phyloP scores from a whole-genome alignment of 2,113 vertebrate species.

The Lanius ludovicianus region DNA sequence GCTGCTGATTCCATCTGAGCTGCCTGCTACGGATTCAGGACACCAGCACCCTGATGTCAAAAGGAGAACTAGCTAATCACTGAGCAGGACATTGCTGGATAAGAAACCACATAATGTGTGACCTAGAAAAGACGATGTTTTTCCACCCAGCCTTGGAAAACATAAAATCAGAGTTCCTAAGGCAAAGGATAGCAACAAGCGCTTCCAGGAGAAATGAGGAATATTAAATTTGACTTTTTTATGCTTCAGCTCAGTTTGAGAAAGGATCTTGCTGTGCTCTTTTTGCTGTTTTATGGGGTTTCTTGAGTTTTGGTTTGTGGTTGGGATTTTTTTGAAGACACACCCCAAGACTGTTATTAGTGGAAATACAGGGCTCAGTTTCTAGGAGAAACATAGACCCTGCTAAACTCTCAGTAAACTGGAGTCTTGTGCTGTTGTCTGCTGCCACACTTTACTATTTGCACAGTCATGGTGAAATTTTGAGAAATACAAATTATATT shows the following conservation, averaged over 20 bases:
- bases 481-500: not conserved
- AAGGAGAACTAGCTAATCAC: not conserved
- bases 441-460: not conserved
- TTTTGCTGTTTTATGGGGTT: not conserved
- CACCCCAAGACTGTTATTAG: not conserved
- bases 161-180: not conserved
- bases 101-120: not conserved
- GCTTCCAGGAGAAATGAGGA: not conserved
- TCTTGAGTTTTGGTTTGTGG: not conserved
- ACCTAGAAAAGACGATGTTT: not conserved
- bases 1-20: not conserved
- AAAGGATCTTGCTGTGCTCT: not conserved
- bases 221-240: constrained; percentile 7
- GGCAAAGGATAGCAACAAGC: not conserved
- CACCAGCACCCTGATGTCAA: not conserved
- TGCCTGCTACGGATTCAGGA: not conserved
- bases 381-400: not conserved
- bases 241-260: not conserved
- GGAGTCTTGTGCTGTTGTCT: not conserved
- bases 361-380: not conserved
- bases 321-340: not conserved
- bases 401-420: not conserved
- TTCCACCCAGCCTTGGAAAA: constrained; percentile 18
- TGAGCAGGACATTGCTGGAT: not conserved
- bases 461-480: not conserved